Percentiles rank a stretch among this genome's conserved stretches.
phyloP scores from a whole-genome alignment of 2,888 invertebrate genomes.

The Diaprepes abbreviatus region DNA sequence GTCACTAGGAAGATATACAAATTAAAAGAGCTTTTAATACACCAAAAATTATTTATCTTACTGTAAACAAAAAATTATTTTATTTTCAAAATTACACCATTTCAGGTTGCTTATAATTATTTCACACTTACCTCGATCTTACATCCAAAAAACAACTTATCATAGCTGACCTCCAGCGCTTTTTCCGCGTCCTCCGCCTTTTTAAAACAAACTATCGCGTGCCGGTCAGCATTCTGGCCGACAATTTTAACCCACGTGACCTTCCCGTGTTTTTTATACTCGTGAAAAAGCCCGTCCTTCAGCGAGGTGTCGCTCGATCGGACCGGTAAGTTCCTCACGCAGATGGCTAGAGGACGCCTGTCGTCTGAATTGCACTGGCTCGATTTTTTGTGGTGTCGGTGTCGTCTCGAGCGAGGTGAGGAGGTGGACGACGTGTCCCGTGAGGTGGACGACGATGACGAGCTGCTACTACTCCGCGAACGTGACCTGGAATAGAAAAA shows the following conservation, averaged over 20 bases:
- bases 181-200: slow-evolving; percentile 98
- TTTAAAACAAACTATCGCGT: slow-evolving; percentile 96
- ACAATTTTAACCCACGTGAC: slow-evolving; percentile 93
- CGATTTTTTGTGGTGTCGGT: slow-evolving; percentile 37
- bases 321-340: slow-evolving; percentile 90
- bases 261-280: slow-evolving; percentile 98
- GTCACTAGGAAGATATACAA: no score
- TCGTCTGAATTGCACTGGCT: slow-evolving; percentile 69
- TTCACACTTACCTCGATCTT: slow-evolving; percentile 79
- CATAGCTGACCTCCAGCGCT: slow-evolving; percentile 95
- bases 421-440: slow-evolving; percentile 71
- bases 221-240: slow-evolving; percentile 91
- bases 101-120: no score
- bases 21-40: no score
- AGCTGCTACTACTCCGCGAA: slow-evolving; percentile 71
- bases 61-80: no score
- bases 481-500: slow-evolving; percentile 63
- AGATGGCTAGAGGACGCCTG: slow-evolving; percentile 87
- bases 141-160: slow-evolving; percentile 96
- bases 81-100: no score
- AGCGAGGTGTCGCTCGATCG: slow-evolving; percentile 94
- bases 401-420: slow-evolving; percentile 71
- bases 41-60: no score
- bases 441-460: slow-evolving; percentile 76
- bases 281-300: slow-evolving; percentile 97